phyloP scores from a whole-genome alignment of 2,888 invertebrate genomes.

The Athalia cordata region DNA sequence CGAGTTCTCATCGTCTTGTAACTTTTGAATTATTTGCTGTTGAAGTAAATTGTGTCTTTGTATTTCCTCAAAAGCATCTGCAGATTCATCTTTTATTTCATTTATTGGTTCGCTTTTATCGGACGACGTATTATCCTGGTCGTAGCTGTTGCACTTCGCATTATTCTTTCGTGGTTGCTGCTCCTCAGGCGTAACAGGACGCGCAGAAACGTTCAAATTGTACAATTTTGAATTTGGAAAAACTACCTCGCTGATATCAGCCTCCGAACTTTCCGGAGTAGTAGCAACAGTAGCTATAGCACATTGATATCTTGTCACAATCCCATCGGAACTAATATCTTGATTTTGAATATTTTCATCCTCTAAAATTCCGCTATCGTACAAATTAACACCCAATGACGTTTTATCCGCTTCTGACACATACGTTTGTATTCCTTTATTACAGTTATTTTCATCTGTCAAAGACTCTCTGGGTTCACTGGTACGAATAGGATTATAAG shows the following conservation, averaged over 20 bases:
- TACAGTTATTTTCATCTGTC: conserved; percentile 8
- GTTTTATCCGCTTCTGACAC: conserved; percentile 19
- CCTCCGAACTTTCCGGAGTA: conserved; percentile 54
- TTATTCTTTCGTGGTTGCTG: not conserved
- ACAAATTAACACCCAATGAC: not conserved
- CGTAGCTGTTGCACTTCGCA: conserved; percentile 1
- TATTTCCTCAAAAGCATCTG: conserved; percentile 59
- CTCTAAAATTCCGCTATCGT: not conserved
- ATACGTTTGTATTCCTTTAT: conserved; percentile 33
- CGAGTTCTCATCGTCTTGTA: conserved; percentile 52
- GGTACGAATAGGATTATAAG: not conserved
- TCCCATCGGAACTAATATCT: conserved; percentile 67
- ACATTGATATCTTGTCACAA: conserved; percentile 68
- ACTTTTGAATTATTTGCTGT: conserved; percentile 60
- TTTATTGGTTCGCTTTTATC: conserved; percentile 6
- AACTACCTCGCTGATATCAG: conserved; percentile 20
- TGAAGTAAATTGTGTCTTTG: conserved; percentile 69
- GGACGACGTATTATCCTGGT: not conserved
- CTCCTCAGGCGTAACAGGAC: conserved; percentile 3
- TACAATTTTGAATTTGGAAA: conserved; percentile 30
- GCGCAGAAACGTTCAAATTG: conserved; percentile 20
- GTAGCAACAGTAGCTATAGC: conserved; percentile 68
- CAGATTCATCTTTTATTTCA: conserved; percentile 33
- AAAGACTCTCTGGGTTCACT: not conserved
- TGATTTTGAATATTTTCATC: conserved; percentile 68